Conservation (phyloP, 2,113 vertebrate species). For the Lamprotornis superbus region DNA sequence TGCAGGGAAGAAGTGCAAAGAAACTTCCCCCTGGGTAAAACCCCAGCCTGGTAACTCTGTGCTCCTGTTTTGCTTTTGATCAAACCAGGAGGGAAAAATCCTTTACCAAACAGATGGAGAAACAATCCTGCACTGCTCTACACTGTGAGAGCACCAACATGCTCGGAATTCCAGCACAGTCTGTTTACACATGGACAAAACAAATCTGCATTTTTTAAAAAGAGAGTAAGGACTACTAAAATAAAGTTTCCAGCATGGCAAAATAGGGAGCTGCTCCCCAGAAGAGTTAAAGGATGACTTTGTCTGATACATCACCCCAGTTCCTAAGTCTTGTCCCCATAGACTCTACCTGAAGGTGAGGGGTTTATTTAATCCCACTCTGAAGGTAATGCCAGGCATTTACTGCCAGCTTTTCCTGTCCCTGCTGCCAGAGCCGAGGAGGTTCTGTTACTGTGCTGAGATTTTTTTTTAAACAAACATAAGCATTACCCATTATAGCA, state of each 20-base stretch:
- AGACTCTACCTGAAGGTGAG: not conserved
- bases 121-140: not conserved
- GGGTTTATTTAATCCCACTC: not conserved
- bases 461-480: not conserved
- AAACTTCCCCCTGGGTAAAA: not conserved
- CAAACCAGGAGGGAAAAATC: not conserved
- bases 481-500: not conserved
- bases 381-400: not conserved
- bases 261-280: not conserved
- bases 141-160: not conserved
- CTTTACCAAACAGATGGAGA: not conserved
- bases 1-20: not conserved
- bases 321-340: rapidly evolving
- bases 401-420: not conserved
- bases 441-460: not conserved
- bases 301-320: not conserved
- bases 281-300: not conserved
- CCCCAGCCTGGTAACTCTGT: not conserved
- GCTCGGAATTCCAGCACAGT: not conserved
- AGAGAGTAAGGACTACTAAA: not conserved
- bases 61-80: not conserved
- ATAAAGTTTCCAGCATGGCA: not conserved
- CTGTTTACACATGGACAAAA: not conserved
- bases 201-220: not conserved
- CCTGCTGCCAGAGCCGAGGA: not conserved